These are phyloP conservation scores for Aldabrachelys gigantea DNA, from an alignment of 2,113 vertebrate genomes.

Conservation along the genomic window DNA sequence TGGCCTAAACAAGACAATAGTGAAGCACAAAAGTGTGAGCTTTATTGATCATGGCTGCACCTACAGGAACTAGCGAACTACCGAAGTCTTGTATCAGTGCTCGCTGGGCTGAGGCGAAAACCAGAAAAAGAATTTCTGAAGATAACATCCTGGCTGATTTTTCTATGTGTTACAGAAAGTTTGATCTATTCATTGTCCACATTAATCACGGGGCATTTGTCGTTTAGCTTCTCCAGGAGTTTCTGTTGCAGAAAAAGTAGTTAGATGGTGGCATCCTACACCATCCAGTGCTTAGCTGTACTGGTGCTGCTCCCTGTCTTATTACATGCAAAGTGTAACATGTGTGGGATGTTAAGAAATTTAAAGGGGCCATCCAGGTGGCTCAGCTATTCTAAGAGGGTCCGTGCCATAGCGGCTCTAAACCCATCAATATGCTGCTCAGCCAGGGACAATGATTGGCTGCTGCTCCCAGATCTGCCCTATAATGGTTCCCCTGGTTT, in stretches of 20 bases:
- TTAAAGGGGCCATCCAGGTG: rapidly evolving
- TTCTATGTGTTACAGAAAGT: background rate
- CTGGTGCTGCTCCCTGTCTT: background rate
- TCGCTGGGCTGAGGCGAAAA: background rate
- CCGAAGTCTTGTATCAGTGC: background rate
- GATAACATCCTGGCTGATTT: background rate
- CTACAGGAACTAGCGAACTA: background rate
- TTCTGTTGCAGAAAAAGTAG: background rate
- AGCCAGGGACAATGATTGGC: background rate
- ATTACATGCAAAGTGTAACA: rapidly evolving
- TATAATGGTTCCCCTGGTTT: background rate
- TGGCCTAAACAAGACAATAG: background rate
- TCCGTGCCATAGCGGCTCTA: rapidly evolving
- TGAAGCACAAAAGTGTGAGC: rapidly evolving
- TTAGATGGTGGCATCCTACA: background rate
- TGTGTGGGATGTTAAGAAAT: background rate
- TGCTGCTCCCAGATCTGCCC: background rate
- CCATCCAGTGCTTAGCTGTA: conserved; percentile 36
- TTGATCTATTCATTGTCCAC: background rate
- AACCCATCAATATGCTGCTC: rapidly evolving
- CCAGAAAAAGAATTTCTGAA: background rate
- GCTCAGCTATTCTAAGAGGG: background rate
- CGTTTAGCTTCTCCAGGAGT: background rate
- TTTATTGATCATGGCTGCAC: background rate
- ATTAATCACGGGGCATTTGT: background rate